Conservation (phyloP, 2,113 vertebrate genomes). For the Anhinga rufa region DNA sequence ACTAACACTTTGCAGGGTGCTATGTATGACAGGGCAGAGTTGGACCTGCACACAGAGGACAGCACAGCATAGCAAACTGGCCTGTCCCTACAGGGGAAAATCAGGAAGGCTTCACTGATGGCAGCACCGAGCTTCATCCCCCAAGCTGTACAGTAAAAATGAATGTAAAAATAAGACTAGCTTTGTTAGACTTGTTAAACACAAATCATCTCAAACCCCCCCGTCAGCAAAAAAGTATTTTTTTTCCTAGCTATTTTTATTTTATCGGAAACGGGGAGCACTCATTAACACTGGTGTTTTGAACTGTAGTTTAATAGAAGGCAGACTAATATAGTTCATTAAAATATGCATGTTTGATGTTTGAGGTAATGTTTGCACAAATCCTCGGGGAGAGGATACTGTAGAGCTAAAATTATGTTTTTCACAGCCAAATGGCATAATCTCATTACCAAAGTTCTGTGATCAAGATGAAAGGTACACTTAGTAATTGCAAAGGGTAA, state of each 20-base stretch:
- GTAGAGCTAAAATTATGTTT: not conserved
- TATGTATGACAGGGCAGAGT: not conserved
- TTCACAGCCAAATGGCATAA: slow-evolving; percentile 8
- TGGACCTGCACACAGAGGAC: not conserved
- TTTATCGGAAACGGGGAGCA: not conserved
- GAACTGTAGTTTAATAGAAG: not conserved
- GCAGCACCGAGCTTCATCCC: not conserved
- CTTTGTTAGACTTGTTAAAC: not conserved
- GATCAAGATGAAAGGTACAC: slow-evolving; percentile 27
- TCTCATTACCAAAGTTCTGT: slow-evolving; percentile 4
- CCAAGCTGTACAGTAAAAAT: not conserved
- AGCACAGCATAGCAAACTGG: not conserved
- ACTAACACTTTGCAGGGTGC: not conserved
- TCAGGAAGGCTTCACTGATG: not conserved
- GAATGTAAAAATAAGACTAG: not conserved
- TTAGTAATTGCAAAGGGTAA: slow-evolving; percentile 1
- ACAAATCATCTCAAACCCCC: not conserved
- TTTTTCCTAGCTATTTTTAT: slow-evolving; percentile 16
- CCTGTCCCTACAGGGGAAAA: not conserved
- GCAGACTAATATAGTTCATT: slow-evolving; percentile 14
- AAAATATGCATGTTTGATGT: slow-evolving; percentile 61
- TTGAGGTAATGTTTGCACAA: slow-evolving; percentile 46
- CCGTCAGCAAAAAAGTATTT: not conserved
- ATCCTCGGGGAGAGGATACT: not conserved
- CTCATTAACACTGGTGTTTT: slow-evolving; percentile 38